A percentile compares a stretch with the other conserved stretches of the same genome.
These are phyloP conservation scores for Edolisoma coerulescens DNA, from an alignment of 2,113 vertebrate species.

Conservation along the genomic window DNA sequence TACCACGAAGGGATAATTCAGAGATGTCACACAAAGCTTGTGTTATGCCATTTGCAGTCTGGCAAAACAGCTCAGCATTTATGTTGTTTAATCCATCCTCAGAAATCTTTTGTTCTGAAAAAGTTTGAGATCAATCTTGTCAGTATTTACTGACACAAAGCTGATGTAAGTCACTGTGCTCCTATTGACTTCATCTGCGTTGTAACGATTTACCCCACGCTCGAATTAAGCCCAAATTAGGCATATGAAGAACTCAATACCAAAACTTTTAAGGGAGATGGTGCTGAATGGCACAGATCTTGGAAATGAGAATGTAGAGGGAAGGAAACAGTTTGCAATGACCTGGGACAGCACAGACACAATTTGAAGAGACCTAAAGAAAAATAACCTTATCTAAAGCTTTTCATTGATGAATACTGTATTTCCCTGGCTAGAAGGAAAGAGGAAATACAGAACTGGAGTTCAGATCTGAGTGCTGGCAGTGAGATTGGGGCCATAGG, in stretches of 20 bases:
- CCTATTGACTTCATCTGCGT: conserved; percentile 15
- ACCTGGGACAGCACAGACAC: background rate
- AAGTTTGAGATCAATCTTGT: conserved; percentile 61
- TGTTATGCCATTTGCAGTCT: conserved; percentile 60
- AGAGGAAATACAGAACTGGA: background rate
- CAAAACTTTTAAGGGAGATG: background rate
- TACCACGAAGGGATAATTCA: conserved; percentile 60
- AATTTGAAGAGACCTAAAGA: background rate
- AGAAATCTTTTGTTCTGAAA: conserved; percentile 65
- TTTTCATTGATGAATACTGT: background rate
- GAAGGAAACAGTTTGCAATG: background rate
- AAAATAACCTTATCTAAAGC: background rate
- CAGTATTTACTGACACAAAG: conserved; percentile 49
- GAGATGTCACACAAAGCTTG: conserved; percentile 59
- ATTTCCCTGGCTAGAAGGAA: background rate
- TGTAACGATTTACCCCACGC: background rate
- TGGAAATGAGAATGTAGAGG: background rate
- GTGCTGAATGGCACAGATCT: background rate
- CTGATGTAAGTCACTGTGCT: conserved; percentile 33
- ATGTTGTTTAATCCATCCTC: conserved; percentile 62
- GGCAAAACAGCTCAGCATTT: conserved; percentile 61
- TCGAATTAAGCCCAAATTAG: background rate
- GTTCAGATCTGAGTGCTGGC: background rate
- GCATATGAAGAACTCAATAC: background rate
- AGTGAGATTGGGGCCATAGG: accelerated